Evolutionary conservation across 2,797 vertebrate species (phyloP).

Genomic region (Fringilla coelebs): DNA sequence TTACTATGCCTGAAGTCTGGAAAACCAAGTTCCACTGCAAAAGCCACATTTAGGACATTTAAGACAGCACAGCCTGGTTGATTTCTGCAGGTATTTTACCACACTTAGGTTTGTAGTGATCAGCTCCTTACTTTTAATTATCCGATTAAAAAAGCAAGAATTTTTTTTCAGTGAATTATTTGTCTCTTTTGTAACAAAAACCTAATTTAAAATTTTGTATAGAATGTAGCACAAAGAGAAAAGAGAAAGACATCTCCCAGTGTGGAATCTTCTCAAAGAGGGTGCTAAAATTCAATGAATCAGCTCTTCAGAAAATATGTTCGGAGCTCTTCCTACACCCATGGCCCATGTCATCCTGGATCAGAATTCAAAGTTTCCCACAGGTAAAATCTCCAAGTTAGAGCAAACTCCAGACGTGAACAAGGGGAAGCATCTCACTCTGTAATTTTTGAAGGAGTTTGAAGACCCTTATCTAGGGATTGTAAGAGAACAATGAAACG

Average conservation of each 20-base stretch:
- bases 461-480: neutral
- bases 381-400: neutral
- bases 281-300: neutral
- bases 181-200: neutral
- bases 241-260: neutral
- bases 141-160: neutral
- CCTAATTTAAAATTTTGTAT: neutral
- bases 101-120: neutral
- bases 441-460: neutral
- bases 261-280: neutral
- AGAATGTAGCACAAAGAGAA: neutral
- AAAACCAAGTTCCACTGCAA: neutral
- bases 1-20: neutral
- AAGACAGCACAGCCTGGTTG: neutral
- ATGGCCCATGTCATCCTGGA: neutral
- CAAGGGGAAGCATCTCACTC: rapidly evolving
- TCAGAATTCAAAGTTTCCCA: neutral
- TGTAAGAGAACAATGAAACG: neutral
- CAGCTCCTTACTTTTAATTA: neutral
- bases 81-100: neutral
- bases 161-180: neutral
- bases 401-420: neutral
- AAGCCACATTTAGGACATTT: neutral
- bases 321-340: neutral
- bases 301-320: neutral